Conservation (phyloP, 2,888 invertebrate genomes). For the Conomelus anceps region DNA sequence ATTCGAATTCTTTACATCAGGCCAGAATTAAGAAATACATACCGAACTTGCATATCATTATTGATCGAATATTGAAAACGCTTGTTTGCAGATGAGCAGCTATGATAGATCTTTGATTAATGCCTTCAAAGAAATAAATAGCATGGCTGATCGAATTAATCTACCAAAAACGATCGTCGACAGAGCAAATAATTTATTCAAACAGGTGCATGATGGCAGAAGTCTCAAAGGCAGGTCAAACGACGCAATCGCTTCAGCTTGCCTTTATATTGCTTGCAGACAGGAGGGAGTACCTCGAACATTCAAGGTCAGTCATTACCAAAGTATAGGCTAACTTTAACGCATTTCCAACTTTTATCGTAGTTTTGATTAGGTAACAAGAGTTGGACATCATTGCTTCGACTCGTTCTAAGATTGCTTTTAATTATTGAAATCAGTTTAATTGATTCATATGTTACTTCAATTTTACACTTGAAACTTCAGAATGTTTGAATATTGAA, state of each 20-base stretch:
- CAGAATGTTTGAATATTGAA: no score
- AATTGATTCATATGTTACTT: no score
- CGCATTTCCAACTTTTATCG: neutral
- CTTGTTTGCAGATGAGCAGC: slow-evolving; percentile 83
- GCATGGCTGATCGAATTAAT: slow-evolving; percentile 98
- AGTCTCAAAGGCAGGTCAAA: slow-evolving; percentile 94
- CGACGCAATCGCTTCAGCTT: slow-evolving; percentile 97
- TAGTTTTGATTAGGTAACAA: no score
- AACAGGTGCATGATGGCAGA: slow-evolving; percentile 96
- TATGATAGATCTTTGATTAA: slow-evolving; percentile 91
- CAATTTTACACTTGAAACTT: no score
- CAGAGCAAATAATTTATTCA: slow-evolving; percentile 91
- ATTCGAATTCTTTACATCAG: no score
- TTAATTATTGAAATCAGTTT: no score
- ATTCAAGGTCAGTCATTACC: slow-evolving; percentile 70
- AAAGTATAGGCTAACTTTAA: neutral
- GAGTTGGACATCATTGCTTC: no score
- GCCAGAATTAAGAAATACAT: no score
- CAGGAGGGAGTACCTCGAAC: slow-evolving; percentile 98
- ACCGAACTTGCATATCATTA: no score
- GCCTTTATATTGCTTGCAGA: slow-evolving; percentile 96
- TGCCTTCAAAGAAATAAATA: slow-evolving; percentile 93
- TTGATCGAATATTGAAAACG: neutral
- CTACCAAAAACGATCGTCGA: slow-evolving; percentile 95
- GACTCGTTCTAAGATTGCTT: no score